These are phyloP conservation scores for Cantharis rufa DNA, from an alignment of 2,888 invertebrate genomes.

Conservation along the genomic window DNA sequence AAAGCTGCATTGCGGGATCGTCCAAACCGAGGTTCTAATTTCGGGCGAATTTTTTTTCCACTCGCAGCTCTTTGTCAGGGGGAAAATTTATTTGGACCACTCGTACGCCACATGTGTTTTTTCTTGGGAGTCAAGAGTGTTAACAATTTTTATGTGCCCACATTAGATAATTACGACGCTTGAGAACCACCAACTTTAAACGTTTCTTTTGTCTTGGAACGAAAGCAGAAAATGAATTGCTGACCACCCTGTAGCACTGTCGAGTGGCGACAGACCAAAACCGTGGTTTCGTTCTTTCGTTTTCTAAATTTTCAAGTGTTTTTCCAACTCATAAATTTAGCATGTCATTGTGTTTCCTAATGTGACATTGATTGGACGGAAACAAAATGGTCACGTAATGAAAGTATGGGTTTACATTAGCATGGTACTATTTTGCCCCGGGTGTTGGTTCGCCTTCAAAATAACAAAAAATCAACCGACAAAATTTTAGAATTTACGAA, in stretches of 20 bases:
- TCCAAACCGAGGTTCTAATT: neutral
- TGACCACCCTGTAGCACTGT: neutral
- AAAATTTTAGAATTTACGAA: neutral
- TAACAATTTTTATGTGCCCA: constrained; percentile 19
- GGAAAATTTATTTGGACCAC: constrained; percentile 25
- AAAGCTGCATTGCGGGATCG: neutral
- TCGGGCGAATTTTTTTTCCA: neutral
- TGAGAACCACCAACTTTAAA: neutral
- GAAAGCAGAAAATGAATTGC: neutral
- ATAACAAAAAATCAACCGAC: neutral
- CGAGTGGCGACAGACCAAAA: neutral
- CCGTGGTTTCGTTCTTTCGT: too few species aligned
- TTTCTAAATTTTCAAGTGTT: neutral
- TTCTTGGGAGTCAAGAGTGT: constrained; percentile 24
- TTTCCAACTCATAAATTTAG: neutral
- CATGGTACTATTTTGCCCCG: neutral
- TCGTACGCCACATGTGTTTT: constrained; percentile 27
- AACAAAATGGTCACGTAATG: constrained; percentile 1
- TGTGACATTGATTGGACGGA: neutral
- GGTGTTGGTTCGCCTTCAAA: neutral
- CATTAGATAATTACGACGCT: constrained; percentile 18
- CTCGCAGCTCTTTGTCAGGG: neutral
- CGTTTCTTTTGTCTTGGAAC: neutral
- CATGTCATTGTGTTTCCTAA: neutral
- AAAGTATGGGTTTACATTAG: neutral